phyloP scores from a whole-genome alignment of 2,888 invertebrate genomes.

The Agrotis puta region DNA sequence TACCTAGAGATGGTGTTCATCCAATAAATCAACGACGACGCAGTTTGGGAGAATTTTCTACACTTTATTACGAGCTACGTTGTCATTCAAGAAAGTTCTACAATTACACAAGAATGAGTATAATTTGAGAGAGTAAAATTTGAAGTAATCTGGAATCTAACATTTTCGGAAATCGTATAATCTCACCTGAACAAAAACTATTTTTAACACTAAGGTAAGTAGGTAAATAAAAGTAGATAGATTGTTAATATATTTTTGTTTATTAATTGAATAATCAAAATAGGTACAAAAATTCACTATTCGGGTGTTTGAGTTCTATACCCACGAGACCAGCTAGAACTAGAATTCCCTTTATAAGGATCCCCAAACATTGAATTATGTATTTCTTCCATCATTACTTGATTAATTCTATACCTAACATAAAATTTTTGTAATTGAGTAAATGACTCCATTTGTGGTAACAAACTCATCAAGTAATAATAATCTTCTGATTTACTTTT shows the following conservation, averaged over 20 bases:
- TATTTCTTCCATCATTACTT: conserved; percentile 48
- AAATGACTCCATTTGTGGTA: conserved; percentile 46
- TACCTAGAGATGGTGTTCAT: conserved; percentile 41
- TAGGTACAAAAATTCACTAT: conserved; percentile 34
- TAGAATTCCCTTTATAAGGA: conserved; percentile 23
- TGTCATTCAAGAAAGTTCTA: conserved; percentile 36
- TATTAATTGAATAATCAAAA: conserved; percentile 24
- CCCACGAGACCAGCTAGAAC: conserved; percentile 24
- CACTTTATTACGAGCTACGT: conserved; percentile 32
- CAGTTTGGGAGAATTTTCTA: conserved; percentile 39
- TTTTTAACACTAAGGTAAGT: conserved; percentile 41
- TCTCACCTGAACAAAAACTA: conserved; percentile 38
- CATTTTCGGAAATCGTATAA: conserved; percentile 30
- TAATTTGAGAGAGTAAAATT: conserved; percentile 35
- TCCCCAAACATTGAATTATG: conserved; percentile 21
- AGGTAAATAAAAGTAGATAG: conserved; percentile 35
- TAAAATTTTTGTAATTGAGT: conserved; percentile 40
- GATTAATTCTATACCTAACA: conserved; percentile 48
- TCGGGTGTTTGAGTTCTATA: conserved; percentile 38
- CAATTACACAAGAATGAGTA: conserved; percentile 41
- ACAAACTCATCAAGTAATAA: conserved; percentile 44
- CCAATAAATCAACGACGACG: conserved; percentile 21
- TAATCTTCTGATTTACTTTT: conserved; percentile 49
- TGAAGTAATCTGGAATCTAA: conserved; percentile 35
- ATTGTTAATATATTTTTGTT: conserved; percentile 20